Percentiles rank a stretch among this genome's conserved stretches.
Conservation (phyloP, 2,888 invertebrate genomes). For the Aspidiotus rigidus region DNA sequence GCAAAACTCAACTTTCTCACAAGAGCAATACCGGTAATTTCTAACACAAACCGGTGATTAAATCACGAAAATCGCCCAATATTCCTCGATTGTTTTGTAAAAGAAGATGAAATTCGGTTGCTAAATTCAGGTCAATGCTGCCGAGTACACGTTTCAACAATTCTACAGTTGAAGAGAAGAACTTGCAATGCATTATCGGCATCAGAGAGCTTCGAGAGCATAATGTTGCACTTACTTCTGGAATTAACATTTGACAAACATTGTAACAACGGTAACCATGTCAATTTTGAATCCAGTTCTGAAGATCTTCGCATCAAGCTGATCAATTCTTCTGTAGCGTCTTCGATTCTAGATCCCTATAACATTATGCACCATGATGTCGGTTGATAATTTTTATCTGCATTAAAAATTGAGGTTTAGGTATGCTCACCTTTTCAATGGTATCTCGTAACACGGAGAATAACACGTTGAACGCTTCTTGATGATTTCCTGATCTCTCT, state of each 20-base stretch:
- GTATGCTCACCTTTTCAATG: constrained; percentile 40
- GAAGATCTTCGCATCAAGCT: constrained; percentile 38
- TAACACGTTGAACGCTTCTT: constrained; percentile 45
- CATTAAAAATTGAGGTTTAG: constrained; percentile 8
- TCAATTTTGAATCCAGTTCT: constrained; percentile 39
- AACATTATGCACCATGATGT: too few relatives aligned
- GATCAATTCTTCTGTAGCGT: constrained; percentile 39
- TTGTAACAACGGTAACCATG: constrained; percentile 40
- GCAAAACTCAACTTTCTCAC: neutral
- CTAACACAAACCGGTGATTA: constrained; percentile 45
- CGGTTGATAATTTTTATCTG: neutral
- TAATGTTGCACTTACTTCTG: constrained; percentile 35
- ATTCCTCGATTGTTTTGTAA: constrained; percentile 49
- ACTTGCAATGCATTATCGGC: neutral
- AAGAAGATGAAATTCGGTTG: constrained; percentile 46
- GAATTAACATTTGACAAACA: constrained; percentile 39
- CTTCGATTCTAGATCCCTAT: constrained; percentile 38
- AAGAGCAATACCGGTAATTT: neutral
- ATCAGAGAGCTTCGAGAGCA: neutral
- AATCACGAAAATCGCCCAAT: constrained; percentile 48
- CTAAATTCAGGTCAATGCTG: constrained; percentile 49
- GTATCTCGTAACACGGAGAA: constrained; percentile 45
- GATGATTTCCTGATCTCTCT: constrained; percentile 63
- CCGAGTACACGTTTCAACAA: constrained; percentile 43
- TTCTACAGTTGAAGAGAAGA: constrained; percentile 32